A percentile compares a stretch with the other conserved stretches of the same genome.
These are phyloP conservation scores for Polyommatus icarus DNA, from an alignment of 2,888 invertebrate species.

Conservation along the genomic window DNA sequence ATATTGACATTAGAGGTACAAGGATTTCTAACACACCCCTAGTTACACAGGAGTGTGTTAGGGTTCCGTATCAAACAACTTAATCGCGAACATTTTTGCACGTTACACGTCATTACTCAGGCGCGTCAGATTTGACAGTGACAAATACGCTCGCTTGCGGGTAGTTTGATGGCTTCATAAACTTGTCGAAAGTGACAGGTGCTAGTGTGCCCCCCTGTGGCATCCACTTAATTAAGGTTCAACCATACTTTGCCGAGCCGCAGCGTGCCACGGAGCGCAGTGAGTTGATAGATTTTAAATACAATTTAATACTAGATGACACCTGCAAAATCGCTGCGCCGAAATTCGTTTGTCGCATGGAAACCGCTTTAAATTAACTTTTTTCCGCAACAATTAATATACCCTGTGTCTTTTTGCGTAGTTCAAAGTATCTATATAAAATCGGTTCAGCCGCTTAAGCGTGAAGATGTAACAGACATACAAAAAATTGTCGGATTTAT, in stretches of 20 bases:
- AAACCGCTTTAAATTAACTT: too few species aligned
- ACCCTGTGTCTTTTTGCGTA: not conserved
- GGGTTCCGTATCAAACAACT: not conserved
- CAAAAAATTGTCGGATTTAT: not conserved
- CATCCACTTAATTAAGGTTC: not conserved
- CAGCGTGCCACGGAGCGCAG: not conserved
- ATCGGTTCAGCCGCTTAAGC: not conserved
- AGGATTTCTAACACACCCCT: not conserved
- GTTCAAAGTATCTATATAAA: not conserved
- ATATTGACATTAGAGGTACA: too few species aligned
- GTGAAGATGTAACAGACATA: not conserved
- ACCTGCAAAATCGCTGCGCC: too few species aligned
- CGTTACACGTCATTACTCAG: not conserved
- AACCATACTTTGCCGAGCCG: not conserved
- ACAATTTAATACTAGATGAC: too few species aligned
- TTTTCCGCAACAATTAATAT: too few species aligned
- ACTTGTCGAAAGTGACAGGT: constrained; percentile 28
- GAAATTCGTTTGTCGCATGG: too few species aligned
- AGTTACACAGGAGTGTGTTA: not conserved
- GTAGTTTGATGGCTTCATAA: constrained; percentile 25
- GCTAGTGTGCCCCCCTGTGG: not conserved
- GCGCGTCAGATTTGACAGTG: constrained; percentile 20
- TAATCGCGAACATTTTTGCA: not conserved
- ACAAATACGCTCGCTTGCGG: constrained; percentile 15
- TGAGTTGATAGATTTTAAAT: not conserved